Percentiles rank a stretch among this genome's conserved stretches.
These are phyloP conservation scores for Uria aalge DNA, from an alignment of 2,113 vertebrate genomes.

Conservation along the genomic window DNA sequence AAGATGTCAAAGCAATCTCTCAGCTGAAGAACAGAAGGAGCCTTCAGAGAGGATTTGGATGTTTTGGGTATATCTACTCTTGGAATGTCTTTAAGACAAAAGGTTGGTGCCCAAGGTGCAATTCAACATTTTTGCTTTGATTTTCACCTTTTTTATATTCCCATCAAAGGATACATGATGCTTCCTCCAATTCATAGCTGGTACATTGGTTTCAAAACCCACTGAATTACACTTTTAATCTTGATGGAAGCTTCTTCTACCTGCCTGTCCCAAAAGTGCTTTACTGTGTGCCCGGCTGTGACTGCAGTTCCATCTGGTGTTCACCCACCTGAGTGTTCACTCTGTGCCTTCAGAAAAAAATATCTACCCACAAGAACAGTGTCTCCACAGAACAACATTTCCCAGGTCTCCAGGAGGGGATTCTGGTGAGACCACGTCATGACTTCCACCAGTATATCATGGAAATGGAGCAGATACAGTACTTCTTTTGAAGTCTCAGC, in stretches of 20 bases:
- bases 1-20: not conserved
- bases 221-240: not conserved
- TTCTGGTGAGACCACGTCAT: not conserved
- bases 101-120: not conserved
- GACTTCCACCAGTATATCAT: not conserved
- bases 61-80: not conserved
- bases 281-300: constrained; percentile 16
- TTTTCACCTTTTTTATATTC: not conserved
- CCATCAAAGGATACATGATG: constrained; percentile 20
- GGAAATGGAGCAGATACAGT: not conserved
- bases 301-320: not conserved
- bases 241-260: not conserved
- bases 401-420: not conserved
- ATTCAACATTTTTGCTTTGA: constrained; percentile 53
- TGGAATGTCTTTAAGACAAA: constrained; percentile 28
- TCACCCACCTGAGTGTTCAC: not conserved
- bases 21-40: not conserved
- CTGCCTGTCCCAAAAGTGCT: not conserved
- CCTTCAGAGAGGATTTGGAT: constrained; percentile 4
- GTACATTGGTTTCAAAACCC: not conserved
- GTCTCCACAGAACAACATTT: not conserved
- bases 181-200: not conserved
- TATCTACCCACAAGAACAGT: not conserved
- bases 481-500: not conserved
- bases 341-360: not conserved